phyloP scores from a whole-genome alignment of 92 coral and sea anemone species.

The Phymanthus crucifer region DNA sequence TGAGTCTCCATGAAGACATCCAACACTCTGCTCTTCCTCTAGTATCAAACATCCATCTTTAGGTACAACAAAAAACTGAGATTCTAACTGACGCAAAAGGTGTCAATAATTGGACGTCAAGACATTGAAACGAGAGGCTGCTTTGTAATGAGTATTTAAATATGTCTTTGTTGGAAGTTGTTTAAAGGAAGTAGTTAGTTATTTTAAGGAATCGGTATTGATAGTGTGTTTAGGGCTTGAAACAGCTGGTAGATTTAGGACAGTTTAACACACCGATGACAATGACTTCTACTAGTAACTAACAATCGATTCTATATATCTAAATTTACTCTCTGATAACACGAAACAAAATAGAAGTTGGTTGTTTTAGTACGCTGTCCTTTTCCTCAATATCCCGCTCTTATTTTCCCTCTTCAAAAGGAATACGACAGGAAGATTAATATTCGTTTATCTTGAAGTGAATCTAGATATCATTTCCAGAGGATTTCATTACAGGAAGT shows the following conservation, averaged over 20 bases:
- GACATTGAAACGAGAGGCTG: not conserved
- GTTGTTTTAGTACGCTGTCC: not conserved
- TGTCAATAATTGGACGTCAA: not conserved
- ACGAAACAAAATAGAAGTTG: not conserved
- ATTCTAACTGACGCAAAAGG: not conserved
- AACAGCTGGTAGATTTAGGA: not conserved
- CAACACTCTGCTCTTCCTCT: not conserved
- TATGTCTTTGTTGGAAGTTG: constrained; percentile 1
- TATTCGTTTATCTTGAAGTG: not conserved
- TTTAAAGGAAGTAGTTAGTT: not conserved
- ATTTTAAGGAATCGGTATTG: not conserved
- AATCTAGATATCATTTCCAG: not conserved
- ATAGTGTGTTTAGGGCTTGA: not conserved
- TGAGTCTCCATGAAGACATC: not conserved
- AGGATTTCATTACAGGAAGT: not conserved
- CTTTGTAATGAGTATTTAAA: constrained; percentile 5
- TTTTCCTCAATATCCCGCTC: not conserved
- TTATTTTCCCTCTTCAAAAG: not conserved
- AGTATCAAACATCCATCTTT: not conserved
- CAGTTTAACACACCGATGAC: not conserved
- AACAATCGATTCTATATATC: not conserved
- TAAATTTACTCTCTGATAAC: not conserved
- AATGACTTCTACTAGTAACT: not conserved
- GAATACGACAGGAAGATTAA: not conserved
- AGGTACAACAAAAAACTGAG: not conserved